Evolutionary conservation across 2,888 invertebrate genomes (phyloP), one percentile per base, ranked within the genome.

Genomic region (Sinelater perroti): DNA sequence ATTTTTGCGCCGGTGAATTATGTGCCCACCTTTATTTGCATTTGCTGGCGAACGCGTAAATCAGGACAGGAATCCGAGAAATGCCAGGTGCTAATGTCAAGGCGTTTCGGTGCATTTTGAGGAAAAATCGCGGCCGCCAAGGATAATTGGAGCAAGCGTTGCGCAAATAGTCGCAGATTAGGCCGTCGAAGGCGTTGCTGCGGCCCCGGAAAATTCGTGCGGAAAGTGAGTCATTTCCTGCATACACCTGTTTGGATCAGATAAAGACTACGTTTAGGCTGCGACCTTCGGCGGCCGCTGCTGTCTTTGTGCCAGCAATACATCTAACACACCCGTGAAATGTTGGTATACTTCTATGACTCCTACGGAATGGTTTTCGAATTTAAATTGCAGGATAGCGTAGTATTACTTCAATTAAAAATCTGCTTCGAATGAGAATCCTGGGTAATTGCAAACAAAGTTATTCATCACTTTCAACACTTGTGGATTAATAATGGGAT

Each of bases 231-330:
- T 44, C 44, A 44, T 28, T 44, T 44, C 44, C 44, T 44, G 16
- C 8, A 44, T 44, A 44, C 44, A 44, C 44, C 44, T 44, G 44
- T 17, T 44, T 44, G 1, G n/a, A 44, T 44, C 44, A 28, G 44
- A 44, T 44, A 44, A 40, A 13, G 20, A 26, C 13, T 28, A 14
- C 16, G 28, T 28, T 44, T 44, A 28, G 20, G 44, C 17, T 44
- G n/a, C 20, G 44, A 21, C 44, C 44, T 44, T 44, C 44, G 28
- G 14, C 28, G 28, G 10, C 13, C 14, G 24, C 1, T 36, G 20
- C 38, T 21, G 20, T 20, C 21, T 40, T 24, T 21, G 24, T 21
- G 6, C 11, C 11, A 20, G 21, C 20, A 40, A 40, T 21, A 21
- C 14, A 24, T 21, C 38, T 21, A 40, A 21, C 38, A 40, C 7